These are phyloP conservation scores for Micrastur ruficollis DNA, from an alignment of 2,797 vertebrate species.

Conservation along the genomic window DNA sequence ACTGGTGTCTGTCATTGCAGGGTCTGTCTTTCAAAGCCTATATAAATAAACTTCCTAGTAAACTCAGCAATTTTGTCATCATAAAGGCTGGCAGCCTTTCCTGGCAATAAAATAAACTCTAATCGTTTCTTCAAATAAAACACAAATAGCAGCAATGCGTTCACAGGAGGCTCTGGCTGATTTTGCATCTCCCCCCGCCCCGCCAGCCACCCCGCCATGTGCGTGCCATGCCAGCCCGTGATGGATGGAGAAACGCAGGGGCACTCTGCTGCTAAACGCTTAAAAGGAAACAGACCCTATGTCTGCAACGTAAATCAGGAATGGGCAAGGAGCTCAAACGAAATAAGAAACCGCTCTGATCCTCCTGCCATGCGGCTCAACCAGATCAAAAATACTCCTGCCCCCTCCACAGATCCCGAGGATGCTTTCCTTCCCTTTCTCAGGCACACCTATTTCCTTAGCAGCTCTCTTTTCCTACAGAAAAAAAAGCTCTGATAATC, in stretches of 20 bases:
- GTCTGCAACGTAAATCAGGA: background rate
- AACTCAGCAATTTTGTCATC: constrained; percentile 31
- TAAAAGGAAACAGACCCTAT: background rate
- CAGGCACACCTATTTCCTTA: background rate
- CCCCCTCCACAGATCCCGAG: background rate
- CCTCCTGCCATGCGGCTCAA: background rate
- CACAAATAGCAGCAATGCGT: background rate
- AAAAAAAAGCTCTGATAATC: background rate
- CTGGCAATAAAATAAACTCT: constrained; percentile 2
- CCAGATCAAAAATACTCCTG: background rate
- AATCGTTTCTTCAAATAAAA: constrained; percentile 39
- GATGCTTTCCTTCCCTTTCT: background rate
- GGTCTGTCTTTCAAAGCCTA: background rate
- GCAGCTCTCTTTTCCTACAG: background rate
- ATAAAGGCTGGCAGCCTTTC: constrained; percentile 15
- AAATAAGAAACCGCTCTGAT: background rate
- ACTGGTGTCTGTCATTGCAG: background rate
- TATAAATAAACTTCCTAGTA: constrained; percentile 18
- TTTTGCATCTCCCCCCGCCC: background rate
- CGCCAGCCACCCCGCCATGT: background rate
- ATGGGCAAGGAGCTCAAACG: background rate
- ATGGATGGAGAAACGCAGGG: background rate
- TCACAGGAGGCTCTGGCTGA: background rate
- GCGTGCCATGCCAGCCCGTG: background rate
- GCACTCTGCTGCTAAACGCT: background rate